Base-by-base conservation (phyloP, 2,888 invertebrate genomes). In the Boloria selene region DNA sequence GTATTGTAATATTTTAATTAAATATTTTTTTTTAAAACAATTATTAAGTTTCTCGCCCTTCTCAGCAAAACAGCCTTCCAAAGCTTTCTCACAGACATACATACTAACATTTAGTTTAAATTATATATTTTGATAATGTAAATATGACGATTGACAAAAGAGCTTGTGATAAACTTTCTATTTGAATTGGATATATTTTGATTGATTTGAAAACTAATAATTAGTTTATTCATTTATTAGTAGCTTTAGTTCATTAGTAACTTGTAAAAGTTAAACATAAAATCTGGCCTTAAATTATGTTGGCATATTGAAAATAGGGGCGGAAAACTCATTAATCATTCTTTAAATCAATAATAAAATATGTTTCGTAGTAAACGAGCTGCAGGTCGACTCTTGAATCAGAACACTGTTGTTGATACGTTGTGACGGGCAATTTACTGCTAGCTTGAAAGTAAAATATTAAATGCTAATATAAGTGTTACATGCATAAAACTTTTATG, bases 331-430 rank as follows among this genome's bases (percentile, higher is more conserved):
- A 59, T 59, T 31, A 31, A 31, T 59, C 49, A 31, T 17, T 56
- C 13, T 47, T 49, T 59, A 38, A 50, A 59, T 59, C 17, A 50
- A 49, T 59, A 50, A 50, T 50, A 59, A 59, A 59, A 59, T 59
- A 14, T 16, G 26, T 18, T 59, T 10, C 31, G 17, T 31, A 56
- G 50, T 17, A 49, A 26, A 38, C 31, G 38, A 18, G 59, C 59
- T 59, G 31, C 47, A 49, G 6, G 16, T 49, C 47, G 47, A 38
- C 47, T 49, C 49, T 50, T 59, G 17, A 50, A 59, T 49, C 49
- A 31, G 31, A 59, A 31, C 16, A 38, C 31, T 49, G 18, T 16
- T 59, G 31, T 59, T 38, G 49, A 50, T 50, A 38, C 49, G 16
- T 47, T 47, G 17, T 59, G 59, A 59, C 56, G 56, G 56, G 56